Base-by-base conservation (phyloP, 2,113 vertebrate species). In the Phylloscopus trochiloides region DNA sequence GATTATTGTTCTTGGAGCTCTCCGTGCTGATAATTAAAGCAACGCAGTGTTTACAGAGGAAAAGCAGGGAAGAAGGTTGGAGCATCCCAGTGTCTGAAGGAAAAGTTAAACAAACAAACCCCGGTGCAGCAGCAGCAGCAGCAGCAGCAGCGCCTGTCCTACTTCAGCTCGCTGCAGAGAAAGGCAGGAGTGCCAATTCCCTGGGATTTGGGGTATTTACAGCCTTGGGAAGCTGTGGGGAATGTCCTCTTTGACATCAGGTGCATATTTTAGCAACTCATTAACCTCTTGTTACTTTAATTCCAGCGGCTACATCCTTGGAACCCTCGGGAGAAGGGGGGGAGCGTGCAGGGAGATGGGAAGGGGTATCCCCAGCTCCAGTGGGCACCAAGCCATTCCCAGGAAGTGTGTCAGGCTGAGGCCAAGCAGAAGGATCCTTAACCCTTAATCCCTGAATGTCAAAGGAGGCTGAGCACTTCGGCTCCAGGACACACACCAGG, bases 1-100 rank as follows among this genome's bases (percentile, higher is more conserved):
- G 80, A 96, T 97, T 96, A 96, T 96, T 97, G 95, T 96, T 97
- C 95, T 97, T 97, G 97, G 95, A 97, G 86, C 95, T 80, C 85
- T 36, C 66, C 0, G 21, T 9, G 67, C 91, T 50, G 94, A 95
- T 96, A 97, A 94, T 87, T 66, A 97, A 91, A 95, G 97, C 94
- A 67, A 96, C 61, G 65, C 81, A 12, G n/a, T 93, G 95, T 95
- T 94, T 82, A 90, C 84, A 88, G 88, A 95, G 91, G 25, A 73
- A 25, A 80, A 91, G 94, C 34, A 74, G 79, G 94, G 96, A 89
- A 92, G 92, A 70, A 77, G 86, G 47, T 72, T 92, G 55, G 94
- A 92, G 96, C 94, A 70, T 90, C 62, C 6, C 79, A 25, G 63
- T 90, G 96, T 95, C 96, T 88, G 47, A 86, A 75, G 36, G 63